Evolutionary conservation across 1,140 invertebrate genomes (phyloP).

Genomic region (Zaprionus vittiger): DNA sequence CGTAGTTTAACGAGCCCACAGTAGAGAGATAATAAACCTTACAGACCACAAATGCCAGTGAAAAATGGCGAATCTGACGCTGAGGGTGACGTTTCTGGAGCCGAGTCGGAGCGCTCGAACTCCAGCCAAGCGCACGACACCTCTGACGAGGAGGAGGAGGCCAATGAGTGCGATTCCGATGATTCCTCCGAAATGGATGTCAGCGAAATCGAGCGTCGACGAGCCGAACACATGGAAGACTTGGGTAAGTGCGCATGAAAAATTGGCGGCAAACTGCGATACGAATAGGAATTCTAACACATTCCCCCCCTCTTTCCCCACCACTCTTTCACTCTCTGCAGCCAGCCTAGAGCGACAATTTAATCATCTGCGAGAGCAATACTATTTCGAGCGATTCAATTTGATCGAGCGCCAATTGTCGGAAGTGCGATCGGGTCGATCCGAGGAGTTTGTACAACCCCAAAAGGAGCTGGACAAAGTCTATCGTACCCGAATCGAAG

Average conservation of each 20-base stretch:
- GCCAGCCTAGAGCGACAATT: constrained; percentile 96
- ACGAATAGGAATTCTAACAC: not conserved
- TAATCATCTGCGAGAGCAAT: constrained; percentile 92
- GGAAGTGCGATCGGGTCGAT: constrained; percentile 93
- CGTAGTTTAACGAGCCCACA: not conserved
- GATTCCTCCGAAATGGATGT: constrained; percentile 96
- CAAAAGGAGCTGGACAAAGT: constrained; percentile 94
- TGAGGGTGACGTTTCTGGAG: constrained; percentile 86
- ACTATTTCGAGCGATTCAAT: constrained; percentile 93
- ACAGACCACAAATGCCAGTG: constrained; percentile 82
- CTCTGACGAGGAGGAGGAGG: constrained; percentile 87
- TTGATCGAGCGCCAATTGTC: constrained; percentile 92
- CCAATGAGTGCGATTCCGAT: constrained; percentile 90
- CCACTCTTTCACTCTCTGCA: constrained; percentile 41
- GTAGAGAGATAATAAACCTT: not conserved
- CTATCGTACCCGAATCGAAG: constrained; percentile 93
- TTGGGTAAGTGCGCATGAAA: constrained; percentile 85
- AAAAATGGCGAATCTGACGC: constrained; percentile 87
- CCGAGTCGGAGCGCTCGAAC: constrained; percentile 87
- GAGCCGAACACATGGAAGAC: constrained; percentile 93
- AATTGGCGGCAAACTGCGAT: not conserved
- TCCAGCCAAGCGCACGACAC: constrained; percentile 88
- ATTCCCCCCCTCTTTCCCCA: not conserved
- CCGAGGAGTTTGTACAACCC: constrained; percentile 94
- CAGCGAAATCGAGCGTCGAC: constrained; percentile 93